Percentiles rank a stretch among this genome's conserved stretches.
Evolutionary conservation across 2,888 invertebrate genomes (phyloP).

Genomic region (Glyphotaelius pellucidus): DNA sequence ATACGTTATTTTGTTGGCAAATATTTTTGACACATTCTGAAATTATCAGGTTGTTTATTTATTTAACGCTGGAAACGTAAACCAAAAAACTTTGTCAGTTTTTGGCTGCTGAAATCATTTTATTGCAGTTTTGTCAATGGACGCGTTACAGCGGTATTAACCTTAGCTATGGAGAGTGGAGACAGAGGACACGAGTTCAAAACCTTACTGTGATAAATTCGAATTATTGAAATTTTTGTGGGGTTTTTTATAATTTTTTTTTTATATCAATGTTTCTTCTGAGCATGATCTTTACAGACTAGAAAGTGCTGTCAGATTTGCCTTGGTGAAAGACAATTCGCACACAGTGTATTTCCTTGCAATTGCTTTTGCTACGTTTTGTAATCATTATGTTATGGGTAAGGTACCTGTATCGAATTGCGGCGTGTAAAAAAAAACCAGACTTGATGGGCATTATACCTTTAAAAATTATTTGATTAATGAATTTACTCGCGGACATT

Average conservation of each 20-base stretch:
- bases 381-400: no score
- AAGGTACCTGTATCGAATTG: no score
- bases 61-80: not conserved
- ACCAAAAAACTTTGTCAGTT: not conserved
- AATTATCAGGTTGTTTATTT: not conserved
- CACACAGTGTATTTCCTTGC: no score
- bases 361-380: no score
- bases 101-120: not conserved
- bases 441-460: no score
- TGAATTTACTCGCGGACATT: no score
- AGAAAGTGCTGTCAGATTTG: no score
- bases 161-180: not conserved
- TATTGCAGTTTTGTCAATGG: not conserved
- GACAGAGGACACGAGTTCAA: not conserved
- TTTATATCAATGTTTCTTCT: no score
- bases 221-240: not conserved
- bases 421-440: no score
- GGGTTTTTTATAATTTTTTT: not conserved
- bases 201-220: not conserved
- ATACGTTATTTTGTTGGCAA: constrained; percentile 12
- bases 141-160: not conserved
- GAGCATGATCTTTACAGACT: no score
- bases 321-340: no score
- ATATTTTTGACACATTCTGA: not conserved
- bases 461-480: no score